These are phyloP conservation scores for Cheilosia grossa DNA, from an alignment of 2,888 invertebrate genomes.

Conservation along the genomic window DNA sequence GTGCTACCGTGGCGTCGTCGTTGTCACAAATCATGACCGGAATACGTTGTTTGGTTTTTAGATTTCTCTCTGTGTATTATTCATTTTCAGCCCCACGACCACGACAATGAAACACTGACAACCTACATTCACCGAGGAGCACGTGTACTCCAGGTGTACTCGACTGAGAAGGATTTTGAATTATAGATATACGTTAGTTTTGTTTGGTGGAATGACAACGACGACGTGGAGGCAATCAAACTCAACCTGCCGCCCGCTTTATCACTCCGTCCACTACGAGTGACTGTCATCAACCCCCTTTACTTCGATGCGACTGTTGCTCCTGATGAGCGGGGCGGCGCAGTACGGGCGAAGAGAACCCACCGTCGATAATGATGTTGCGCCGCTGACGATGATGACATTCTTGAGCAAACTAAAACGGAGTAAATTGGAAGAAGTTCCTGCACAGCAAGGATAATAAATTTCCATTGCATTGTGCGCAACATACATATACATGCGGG, in stretches of 20 bases:
- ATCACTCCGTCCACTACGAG: background rate
- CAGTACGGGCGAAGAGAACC: no score
- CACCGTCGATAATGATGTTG: conserved; percentile 54
- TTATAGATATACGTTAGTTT: conserved; percentile 47
- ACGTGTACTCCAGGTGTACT: conserved; percentile 52
- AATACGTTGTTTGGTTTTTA: conserved; percentile 73
- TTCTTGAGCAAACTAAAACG: conserved; percentile 71
- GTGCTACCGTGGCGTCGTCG: conserved; percentile 29
- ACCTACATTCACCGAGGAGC: conserved; percentile 39
- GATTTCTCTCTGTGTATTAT: conserved; percentile 39
- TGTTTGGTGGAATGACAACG: conserved; percentile 30
- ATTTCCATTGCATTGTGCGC: conserved; percentile 64
- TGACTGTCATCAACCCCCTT: conserved; percentile 6
- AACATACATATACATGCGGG: conserved; percentile 6
- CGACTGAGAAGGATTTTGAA: conserved; percentile 51
- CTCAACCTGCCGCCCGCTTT: conserved; percentile 38
- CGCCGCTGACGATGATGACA: conserved; percentile 54
- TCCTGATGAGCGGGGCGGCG: background rate
- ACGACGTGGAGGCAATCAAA: conserved; percentile 59
- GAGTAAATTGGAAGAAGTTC: conserved; percentile 71
- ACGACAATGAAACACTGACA: conserved; percentile 37
- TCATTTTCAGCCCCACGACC: background rate
- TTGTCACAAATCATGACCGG: conserved; percentile 70
- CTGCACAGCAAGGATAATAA: conserved; percentile 66
- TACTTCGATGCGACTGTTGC: conserved; percentile 48